Percentiles rank a stretch among this genome's conserved stretches.
Conservation (phyloP, 2,113 vertebrate genomes). For the Zapus hudsonius region DNA sequence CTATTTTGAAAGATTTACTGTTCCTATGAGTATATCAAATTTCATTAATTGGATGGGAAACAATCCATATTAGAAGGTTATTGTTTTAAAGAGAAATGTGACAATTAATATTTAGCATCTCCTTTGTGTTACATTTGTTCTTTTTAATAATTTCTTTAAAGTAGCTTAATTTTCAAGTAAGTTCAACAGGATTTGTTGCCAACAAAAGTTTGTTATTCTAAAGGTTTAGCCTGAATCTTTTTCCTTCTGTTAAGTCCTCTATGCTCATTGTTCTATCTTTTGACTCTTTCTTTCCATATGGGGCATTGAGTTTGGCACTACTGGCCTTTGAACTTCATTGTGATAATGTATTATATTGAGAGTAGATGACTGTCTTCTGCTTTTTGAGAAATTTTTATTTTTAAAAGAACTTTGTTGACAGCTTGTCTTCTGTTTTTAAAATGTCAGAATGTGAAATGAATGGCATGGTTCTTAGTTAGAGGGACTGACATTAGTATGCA, state of each 20-base stretch:
- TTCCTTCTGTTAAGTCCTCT: neutral
- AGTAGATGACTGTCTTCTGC: neutral
- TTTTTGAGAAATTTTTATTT: too few species aligned
- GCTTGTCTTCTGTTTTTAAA: neutral
- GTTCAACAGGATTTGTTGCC: neutral
- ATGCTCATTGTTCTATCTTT: neutral
- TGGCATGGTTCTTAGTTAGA: neutral
- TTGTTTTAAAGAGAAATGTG: neutral
- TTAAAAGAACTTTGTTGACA: too few species aligned
- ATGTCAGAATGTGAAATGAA: constrained; percentile 4
- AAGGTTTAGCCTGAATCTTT: neutral
- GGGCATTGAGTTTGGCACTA: neutral
- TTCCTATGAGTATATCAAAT: neutral
- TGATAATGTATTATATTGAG: neutral
- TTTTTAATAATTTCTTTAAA: neutral
- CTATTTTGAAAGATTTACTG: neutral
- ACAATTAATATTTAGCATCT: neutral
- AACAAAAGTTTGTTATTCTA: neutral
- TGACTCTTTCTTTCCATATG: neutral
- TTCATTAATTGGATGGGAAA: neutral
- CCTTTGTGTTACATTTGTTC: neutral
- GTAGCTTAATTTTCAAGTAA: constrained; percentile 22
- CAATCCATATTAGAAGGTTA: neutral
- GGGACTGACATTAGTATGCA: neutral
- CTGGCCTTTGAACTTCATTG: neutral